Percentiles rank a stretch among this genome's conserved stretches.
Conservation (phyloP, 2,113 vertebrate genomes). For the Polyodon spathula region DNA sequence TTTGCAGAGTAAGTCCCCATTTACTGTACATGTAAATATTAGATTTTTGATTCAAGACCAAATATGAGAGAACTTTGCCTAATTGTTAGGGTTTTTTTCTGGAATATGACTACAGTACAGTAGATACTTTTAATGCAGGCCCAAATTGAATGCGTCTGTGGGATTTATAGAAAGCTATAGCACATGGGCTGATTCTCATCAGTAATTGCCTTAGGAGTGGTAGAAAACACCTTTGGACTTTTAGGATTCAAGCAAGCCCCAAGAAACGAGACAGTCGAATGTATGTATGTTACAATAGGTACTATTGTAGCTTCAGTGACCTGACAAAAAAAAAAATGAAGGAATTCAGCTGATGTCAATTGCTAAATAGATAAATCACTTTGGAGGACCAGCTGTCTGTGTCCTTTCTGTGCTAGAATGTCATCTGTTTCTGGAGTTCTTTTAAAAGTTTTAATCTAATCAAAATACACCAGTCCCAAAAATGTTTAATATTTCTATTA, state of each 20-base stretch:
- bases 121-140: too few species aligned
- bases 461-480: slow-evolving; percentile 19
- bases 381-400: slow-evolving; percentile 16
- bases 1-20: too few species aligned
- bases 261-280: background rate
- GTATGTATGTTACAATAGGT: background rate
- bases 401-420: slow-evolving; percentile 18
- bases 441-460: too few species aligned
- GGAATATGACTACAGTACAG: too few species aligned
- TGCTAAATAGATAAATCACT: slow-evolving; percentile 19
- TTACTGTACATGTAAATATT: too few species aligned
- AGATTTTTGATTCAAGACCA: too few species aligned
- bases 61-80: too few species aligned
- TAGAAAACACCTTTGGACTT: too few species aligned
- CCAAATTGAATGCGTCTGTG: too few species aligned
- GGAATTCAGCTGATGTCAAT: slow-evolving; percentile 24
- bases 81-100: too few species aligned
- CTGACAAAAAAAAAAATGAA: slow-evolving; percentile 28
- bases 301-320: background rate
- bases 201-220: background rate
- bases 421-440: slow-evolving; percentile 16
- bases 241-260: background rate
- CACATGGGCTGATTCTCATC: background rate
- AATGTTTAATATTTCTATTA: slow-evolving; percentile 3
- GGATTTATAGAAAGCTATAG: background rate